Conservation (phyloP, 1,140 invertebrate genomes). For the Capitella teleta region DNA sequence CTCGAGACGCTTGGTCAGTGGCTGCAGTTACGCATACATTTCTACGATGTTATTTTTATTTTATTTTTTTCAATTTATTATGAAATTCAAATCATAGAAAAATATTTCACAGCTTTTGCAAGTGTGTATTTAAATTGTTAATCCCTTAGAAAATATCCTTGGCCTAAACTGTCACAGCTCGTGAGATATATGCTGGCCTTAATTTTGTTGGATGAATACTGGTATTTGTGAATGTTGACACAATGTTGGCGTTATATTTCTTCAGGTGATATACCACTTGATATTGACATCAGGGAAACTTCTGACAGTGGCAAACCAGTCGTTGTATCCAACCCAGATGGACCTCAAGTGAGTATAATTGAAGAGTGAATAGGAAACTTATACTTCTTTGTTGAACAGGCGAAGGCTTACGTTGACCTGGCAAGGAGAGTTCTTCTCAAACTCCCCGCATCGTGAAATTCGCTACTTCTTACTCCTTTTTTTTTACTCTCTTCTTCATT, state of each 20-base stretch:
- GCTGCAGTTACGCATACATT: neutral
- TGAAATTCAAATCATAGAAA: neutral
- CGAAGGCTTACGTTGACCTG: no score
- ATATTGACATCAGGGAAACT: conserved; percentile 55
- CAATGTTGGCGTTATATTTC: conserved; percentile 6
- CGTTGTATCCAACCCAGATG: conserved; percentile 56
- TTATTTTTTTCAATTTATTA: conserved; percentile 15
- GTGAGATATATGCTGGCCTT: neutral
- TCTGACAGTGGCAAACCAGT: conserved; percentile 67
- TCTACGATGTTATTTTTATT: neutral
- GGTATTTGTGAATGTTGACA: neutral
- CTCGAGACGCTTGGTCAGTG: conserved; percentile 58
- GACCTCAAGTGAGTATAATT: conserved; percentile 26
- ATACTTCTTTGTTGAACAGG: no score
- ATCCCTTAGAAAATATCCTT: neutral
- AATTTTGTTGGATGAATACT: neutral
- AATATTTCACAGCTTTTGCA: neutral
- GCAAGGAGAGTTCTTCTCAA: no score
- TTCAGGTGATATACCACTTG: conserved; percentile 59
- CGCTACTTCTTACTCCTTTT: no score
- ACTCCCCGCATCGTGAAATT: no score
- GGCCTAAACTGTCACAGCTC: neutral
- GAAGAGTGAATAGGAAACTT: no score
- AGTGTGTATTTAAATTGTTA: neutral
- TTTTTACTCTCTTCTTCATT: no score